phyloP scores from a whole-genome alignment of 2,888 invertebrate species.

The Tenthredo livida region DNA sequence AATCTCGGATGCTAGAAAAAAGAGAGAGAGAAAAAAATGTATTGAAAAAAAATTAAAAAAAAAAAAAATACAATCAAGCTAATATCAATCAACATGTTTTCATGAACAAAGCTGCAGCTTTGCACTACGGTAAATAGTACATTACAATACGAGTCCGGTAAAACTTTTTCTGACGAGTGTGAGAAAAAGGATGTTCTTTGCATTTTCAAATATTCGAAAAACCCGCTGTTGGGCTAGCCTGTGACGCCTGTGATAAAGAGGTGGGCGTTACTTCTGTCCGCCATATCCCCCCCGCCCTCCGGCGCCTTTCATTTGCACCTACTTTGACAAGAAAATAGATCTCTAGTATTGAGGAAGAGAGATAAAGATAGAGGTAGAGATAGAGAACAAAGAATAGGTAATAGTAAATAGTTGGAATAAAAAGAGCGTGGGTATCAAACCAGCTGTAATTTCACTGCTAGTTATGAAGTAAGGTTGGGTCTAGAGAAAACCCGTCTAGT shows the following conservation, averaged over 20 bases:
- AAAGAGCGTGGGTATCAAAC: neutral
- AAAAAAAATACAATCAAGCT: too few species aligned
- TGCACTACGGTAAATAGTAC: too few species aligned
- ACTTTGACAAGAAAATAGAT: slow-evolving; percentile 43
- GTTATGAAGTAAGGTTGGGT: slow-evolving; percentile 22
- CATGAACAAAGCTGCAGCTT: too few species aligned
- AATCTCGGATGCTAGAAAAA: too few species aligned
- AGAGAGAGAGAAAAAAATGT: too few species aligned
- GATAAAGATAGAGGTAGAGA: neutral
- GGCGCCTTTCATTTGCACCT: neutral
- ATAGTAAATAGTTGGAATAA: neutral
- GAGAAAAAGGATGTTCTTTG: neutral
- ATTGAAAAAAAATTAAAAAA: too few species aligned
- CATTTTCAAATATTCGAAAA: slow-evolving; percentile 3
- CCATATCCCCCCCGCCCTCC: neutral
- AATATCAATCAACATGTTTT: too few species aligned
- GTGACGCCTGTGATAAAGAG: neutral
- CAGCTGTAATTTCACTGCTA: slow-evolving; percentile 20
- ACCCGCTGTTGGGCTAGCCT: neutral
- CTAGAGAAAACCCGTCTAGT: neutral
- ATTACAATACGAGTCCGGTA: too few species aligned
- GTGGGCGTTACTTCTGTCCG: neutral
- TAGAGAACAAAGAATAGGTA: neutral
- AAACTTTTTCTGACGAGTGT: too few species aligned
- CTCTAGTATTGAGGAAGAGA: neutral